Base-by-base conservation (phyloP, 2,888 invertebrate species). In the Platycnemis pennipes region DNA sequence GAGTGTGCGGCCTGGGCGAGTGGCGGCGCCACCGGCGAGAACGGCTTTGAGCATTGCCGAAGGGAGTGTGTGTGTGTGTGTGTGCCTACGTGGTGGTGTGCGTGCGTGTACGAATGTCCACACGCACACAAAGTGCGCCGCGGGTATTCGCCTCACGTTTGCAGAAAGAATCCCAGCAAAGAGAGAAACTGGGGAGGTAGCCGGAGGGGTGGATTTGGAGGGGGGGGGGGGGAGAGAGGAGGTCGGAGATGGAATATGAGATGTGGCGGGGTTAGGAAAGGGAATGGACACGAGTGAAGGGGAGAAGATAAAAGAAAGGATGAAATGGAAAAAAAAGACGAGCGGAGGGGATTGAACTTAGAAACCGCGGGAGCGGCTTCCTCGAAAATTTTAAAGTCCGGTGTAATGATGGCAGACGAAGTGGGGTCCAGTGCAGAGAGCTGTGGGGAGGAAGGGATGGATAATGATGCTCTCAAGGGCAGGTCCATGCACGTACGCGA, bases 111-210 rank as follows among this genome's bases (percentile, higher is more conserved):
- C n/a, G n/a, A n/a, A n/a, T 11, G 44, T 42, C 16, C 13, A 49
- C 49, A 63, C 26, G 8, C 7, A 26, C 26, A 63, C 26, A 63
- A 2, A n/a, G 26, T 7, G n/a, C 22, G 26, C 63, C 26, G 19
- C 88, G 11, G 49, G 49, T 49, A 89, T 89, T 89, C 89, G 37
- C n/a, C 19, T 89, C 89, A 89, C 89, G 89, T 89, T 88, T 31
- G 45, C n/a, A 11, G 88, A 53, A 88, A 31, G 88, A 88, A 88
- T 88, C 88, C 88, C 88, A 13, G 88, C 53, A 53, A 49, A 37
- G 88, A 44, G n/a, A 31, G 49, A n/a, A n/a, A n/a, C n/a, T 0
- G 88, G 88, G n/a, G 16, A n/a, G 88, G 19, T 44, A 19, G 86
- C 13, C 22, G n/a, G 44, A 42, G 86, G 86, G 3, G 63, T 26